Base-by-base conservation (phyloP, 2,797 vertebrate species). In the Champsocephalus gunnari region DNA sequence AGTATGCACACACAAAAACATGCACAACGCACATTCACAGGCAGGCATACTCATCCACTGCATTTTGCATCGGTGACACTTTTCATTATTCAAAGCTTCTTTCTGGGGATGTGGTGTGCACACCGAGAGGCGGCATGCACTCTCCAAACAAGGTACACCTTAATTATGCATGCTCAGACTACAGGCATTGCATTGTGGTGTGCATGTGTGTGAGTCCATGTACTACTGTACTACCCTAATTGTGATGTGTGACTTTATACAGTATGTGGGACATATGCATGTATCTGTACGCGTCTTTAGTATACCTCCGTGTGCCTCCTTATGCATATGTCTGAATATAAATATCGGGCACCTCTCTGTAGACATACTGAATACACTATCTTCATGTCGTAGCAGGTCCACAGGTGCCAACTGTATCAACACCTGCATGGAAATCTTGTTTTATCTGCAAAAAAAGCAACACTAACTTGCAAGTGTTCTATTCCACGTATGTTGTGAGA, bases 71-170 rank as follows among this genome's bases (percentile, higher is more conserved):
- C 92, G 91, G 90, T 94, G 92, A 94, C 92, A 93, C 92, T 93
- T 93, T 96, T 95, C 94, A 96, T 95, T 95, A 95, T 95, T 95
- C 92, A 95, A 91, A 93, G 90, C 91, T 92, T 87, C 93, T 93
- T 94, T 94, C 92, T 92, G 87, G 91, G 93, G 93, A 93, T 91
- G 91, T 88, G 91, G 87, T 87, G 89, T 91, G 92, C 92, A 85
- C 92, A 94, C 85, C 56, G 87, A 87, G 90, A 93, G 92, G 91
- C 82, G 89, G 93, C 93, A 93, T 90, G 92, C 94, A 93, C 93
- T 95, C 92, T 94, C 90, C 89, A 92, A 94, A 94, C 94, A 95
- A 95, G 92, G 86, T 89, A 85, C 88, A 83, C 85, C 93, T 95
- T 93, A 94, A 95, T 95, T 95, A 95, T 95, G 94, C 90, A 95